Conservation (phyloP, 2,888 invertebrate genomes). For the Tanypteryx hageni region DNA sequence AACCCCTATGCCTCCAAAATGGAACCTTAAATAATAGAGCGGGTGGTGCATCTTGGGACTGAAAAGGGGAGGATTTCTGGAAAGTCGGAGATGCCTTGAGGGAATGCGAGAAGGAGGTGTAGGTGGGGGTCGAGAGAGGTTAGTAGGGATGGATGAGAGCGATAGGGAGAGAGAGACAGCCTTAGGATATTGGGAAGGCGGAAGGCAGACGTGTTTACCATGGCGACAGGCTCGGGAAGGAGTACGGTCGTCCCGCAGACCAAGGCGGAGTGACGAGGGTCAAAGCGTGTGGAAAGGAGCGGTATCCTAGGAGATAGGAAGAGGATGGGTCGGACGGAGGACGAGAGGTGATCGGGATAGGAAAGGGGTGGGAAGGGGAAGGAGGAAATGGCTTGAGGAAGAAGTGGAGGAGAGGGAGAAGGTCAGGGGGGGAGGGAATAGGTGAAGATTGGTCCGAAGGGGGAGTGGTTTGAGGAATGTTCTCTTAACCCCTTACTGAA, state of each 20-base stretch:
- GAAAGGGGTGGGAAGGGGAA: not conserved
- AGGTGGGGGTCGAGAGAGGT: too few species aligned
- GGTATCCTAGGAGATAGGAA: not conserved
- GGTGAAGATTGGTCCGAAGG: not conserved
- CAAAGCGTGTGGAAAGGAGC: not conserved
- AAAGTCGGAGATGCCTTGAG: not conserved
- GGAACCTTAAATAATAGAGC: constrained; percentile 22
- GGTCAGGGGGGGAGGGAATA: not conserved
- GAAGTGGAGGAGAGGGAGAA: not conserved
- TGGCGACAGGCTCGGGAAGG: not conserved
- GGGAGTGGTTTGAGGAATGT: not conserved
- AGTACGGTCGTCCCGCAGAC: too few species aligned
- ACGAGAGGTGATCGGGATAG: not conserved
- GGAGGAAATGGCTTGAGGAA: not conserved
- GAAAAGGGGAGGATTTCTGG: not conserved
- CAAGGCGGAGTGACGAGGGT: too few species aligned
- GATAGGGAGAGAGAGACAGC: not conserved
- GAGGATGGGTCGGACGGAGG: not conserved
- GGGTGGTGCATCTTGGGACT: constrained; percentile 26
- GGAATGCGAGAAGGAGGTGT: not conserved
- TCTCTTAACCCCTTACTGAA: not conserved
- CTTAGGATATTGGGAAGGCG: not conserved
- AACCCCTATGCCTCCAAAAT: constrained; percentile 10
- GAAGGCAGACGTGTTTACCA: constrained; percentile 28
- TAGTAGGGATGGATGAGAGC: too few species aligned